A percentile compares a stretch with the other conserved stretches of the same genome.
These are phyloP conservation scores for Pristionchus exspectatus DNA, from an alignment of 2,888 invertebrate genomes.

Conservation along the genomic window DNA sequence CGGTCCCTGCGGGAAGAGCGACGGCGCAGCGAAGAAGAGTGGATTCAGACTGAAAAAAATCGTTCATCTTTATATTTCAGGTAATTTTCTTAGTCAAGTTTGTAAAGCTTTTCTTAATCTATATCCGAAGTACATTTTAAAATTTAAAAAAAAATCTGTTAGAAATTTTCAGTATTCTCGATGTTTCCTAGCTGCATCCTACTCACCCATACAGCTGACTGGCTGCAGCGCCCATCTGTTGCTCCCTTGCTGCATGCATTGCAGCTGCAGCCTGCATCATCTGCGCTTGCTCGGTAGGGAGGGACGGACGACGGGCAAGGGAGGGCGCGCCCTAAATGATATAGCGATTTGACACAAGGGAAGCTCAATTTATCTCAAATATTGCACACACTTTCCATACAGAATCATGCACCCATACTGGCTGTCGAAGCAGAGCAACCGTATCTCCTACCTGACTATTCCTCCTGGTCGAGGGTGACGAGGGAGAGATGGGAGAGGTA, in stretches of 20 bases:
- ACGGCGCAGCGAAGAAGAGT: slow-evolving; percentile 23
- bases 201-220: slow-evolving; percentile 51
- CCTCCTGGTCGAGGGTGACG: not conserved
- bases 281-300: slow-evolving; percentile 14
- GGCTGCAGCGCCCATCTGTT: slow-evolving; percentile 42
- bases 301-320: slow-evolving; percentile 41
- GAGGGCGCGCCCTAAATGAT: slow-evolving; percentile 4
- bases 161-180: not conserved
- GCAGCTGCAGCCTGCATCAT: slow-evolving; percentile 48
- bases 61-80: not conserved
- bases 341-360: not conserved
- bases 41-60: slow-evolving; percentile 44
- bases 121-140: no score
- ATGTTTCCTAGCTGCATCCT: not conserved
- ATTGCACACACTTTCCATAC: no score
- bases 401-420: no score
- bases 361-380: no score
- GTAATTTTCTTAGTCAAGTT: not conserved
- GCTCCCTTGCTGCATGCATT: slow-evolving; percentile 5
- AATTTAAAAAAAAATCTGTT: no score
- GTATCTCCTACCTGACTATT: not conserved
- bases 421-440: no score
- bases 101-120: no score
- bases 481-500: slow-evolving; percentile 1
- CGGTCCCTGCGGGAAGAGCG: not conserved